These are phyloP conservation scores for Galaxea fascicularis DNA, from an alignment of 92 coral and sea anemone species.

Conservation along the genomic window DNA sequence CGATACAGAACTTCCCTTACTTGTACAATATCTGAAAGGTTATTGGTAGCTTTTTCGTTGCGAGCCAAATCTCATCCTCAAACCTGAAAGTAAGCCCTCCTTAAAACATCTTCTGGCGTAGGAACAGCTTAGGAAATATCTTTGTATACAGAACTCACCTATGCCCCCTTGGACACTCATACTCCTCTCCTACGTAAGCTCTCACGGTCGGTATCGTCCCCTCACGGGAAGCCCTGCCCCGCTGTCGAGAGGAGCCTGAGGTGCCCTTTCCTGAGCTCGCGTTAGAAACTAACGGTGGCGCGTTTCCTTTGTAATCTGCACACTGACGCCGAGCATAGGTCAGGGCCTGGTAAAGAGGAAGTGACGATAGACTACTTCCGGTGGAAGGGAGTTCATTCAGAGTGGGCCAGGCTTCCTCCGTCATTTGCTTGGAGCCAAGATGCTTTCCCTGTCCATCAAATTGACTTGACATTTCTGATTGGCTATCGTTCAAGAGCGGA, in stretches of 20 bases:
- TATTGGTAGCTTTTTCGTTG: too few species aligned
- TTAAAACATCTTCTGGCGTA: not conserved
- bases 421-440: conserved; percentile 79
- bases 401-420: conserved; percentile 99
- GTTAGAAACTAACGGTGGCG: conserved; percentile 68
- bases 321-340: conserved; percentile 88
- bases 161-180: conserved; percentile 98
- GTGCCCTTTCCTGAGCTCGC: conserved; percentile 65
- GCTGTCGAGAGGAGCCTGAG: conserved; percentile 78
- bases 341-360: conserved; percentile 97
- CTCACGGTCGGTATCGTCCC: conserved; percentile 86
- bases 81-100: not conserved
- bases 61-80: too few species aligned
- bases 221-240: conserved; percentile 87
- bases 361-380: conserved; percentile 76
- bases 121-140: not conserved
- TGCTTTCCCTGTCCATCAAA: conserved; percentile 94
- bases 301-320: conserved; percentile 73
- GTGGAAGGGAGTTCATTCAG: conserved; percentile 93
- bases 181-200: conserved; percentile 95
- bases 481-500: conserved; percentile 87
- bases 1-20: too few species aligned
- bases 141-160: conserved; percentile 68
- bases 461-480: conserved; percentile 87
- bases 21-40: too few species aligned